These are phyloP conservation scores for Vireo griseus DNA, from an alignment of 2,797 vertebrate species.

Conservation along the genomic window DNA sequence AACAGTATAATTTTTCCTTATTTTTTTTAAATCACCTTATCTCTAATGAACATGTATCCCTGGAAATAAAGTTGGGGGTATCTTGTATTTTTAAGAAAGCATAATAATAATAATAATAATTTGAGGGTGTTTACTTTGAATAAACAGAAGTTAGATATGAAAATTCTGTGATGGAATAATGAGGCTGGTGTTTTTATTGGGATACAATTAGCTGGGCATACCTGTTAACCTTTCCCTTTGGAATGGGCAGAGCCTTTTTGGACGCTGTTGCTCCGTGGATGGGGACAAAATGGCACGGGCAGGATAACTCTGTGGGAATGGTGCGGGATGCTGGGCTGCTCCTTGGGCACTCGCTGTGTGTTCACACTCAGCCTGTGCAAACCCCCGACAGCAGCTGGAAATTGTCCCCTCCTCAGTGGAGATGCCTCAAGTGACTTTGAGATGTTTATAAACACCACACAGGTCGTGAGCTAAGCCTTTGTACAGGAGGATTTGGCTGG, in stretches of 20 bases:
- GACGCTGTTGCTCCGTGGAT: not conserved
- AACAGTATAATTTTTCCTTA: not conserved
- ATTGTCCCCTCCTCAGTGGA: not conserved
- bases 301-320: not conserved
- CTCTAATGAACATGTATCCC: conserved; percentile 37
- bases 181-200: not conserved
- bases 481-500: not conserved
- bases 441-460: not conserved
- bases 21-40: conserved; percentile 16
- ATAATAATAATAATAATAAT: not conserved
- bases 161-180: not conserved
- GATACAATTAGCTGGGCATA: not conserved
- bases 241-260: not conserved
- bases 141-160: not conserved
- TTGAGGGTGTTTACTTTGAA: conserved; percentile 33
- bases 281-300: not conserved
- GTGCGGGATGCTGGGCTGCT: not conserved
- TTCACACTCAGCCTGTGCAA: not conserved
- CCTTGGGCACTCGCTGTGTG: not conserved
- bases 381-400: not conserved
- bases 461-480: not conserved
- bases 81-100: not conserved
- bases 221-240: not conserved
- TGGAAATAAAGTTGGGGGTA: not conserved
- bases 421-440: not conserved